Evolutionary conservation across 1,140 invertebrate species (phyloP).

Genomic region (Leguminivora glycinivorella): DNA sequence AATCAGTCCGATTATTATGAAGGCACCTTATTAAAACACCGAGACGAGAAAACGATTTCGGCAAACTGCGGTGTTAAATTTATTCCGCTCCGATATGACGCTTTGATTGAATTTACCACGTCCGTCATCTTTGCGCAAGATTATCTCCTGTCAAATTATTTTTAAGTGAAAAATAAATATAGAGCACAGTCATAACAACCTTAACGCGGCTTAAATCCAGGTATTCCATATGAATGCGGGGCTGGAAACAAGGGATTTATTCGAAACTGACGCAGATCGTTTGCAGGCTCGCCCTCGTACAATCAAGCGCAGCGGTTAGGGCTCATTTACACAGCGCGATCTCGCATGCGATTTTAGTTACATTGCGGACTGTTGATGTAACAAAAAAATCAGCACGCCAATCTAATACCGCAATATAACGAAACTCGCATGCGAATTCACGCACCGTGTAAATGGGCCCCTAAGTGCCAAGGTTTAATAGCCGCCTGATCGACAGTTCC

Average conservation of each 20-base stretch:
- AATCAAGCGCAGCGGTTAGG: slow-evolving; percentile 41
- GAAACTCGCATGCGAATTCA: too few relatives aligned
- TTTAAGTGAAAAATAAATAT: slow-evolving; percentile 28
- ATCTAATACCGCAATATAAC: too few relatives aligned
- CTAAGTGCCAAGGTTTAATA: slow-evolving; percentile 55
- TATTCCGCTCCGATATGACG: slow-evolving; percentile 30
- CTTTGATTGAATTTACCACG: slow-evolving; percentile 28
- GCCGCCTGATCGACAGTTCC: slow-evolving; percentile 53
- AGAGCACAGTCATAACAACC: slow-evolving; percentile 23
- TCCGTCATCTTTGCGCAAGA: slow-evolving; percentile 26
- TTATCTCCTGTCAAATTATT: slow-evolving; percentile 29
- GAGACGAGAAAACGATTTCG: slow-evolving; percentile 31
- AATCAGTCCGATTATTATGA: neutral
- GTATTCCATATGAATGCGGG: neutral
- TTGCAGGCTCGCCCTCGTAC: slow-evolving; percentile 36
- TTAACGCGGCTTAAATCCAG: slow-evolving; percentile 1
- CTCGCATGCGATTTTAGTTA: too few relatives aligned
- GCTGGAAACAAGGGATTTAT: slow-evolving; percentile 28
- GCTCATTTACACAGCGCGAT: too few relatives aligned
- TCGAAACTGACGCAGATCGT: slow-evolving; percentile 16
- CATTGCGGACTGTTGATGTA: too few relatives aligned
- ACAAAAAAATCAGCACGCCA: too few relatives aligned
- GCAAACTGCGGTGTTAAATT: slow-evolving; percentile 40
- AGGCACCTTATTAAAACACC: neutral
- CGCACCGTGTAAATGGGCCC: too few relatives aligned